These are phyloP conservation scores for Phengaris alcon DNA, from an alignment of 2,888 invertebrate genomes.

Conservation along the genomic window DNA sequence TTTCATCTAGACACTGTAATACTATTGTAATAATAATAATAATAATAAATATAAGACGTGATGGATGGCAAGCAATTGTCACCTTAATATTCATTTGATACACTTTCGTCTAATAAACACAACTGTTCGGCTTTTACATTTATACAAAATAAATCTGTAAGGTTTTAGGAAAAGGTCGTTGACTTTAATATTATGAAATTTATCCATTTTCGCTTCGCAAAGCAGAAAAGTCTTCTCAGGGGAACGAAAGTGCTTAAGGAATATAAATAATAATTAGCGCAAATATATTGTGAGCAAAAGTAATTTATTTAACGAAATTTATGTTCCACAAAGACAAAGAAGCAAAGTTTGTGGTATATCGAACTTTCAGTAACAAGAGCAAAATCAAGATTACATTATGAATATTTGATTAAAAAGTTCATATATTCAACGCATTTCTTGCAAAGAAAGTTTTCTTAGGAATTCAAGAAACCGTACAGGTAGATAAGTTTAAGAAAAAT, in stretches of 20 bases:
- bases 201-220: not conserved
- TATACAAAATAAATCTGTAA: not conserved
- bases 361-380: not conserved
- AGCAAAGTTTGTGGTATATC: not conserved
- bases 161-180: not conserved
- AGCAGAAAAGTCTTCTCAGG: not conserved
- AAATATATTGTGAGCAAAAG: not conserved
- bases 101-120: too few relatives aligned
- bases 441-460: not conserved
- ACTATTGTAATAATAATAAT: too few relatives aligned
- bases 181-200: not conserved
- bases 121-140: too few relatives aligned
- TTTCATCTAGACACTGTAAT: too few relatives aligned
- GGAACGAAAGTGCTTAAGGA: not conserved
- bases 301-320: not conserved
- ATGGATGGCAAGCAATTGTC: too few relatives aligned
- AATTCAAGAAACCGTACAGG: not conserved
- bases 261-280: not conserved
- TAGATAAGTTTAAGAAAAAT: not conserved
- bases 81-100: too few relatives aligned
- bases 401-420: not conserved
- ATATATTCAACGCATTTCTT: not conserved
- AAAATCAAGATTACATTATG: not conserved
- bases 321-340: conserved; percentile 2
- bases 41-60: too few relatives aligned